Evolutionary conservation across 2,113 vertebrate species (phyloP).

Genomic region (Porphyrio hochstetteri): DNA sequence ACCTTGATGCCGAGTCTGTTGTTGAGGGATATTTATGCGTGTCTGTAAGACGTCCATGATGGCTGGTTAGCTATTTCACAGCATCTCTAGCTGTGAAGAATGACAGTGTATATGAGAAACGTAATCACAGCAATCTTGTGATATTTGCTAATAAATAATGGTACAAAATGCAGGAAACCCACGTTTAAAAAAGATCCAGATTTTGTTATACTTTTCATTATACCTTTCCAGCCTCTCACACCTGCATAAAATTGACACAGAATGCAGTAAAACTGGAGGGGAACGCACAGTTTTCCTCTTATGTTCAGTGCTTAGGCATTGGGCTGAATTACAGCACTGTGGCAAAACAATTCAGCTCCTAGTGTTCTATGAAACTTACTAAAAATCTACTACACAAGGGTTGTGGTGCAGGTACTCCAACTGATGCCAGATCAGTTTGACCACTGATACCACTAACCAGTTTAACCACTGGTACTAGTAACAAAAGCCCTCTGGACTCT

Average conservation of each 20-base stretch:
- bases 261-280: not conserved
- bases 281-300: not conserved
- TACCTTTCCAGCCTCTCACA: not conserved
- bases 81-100: not conserved
- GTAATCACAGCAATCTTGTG: not conserved
- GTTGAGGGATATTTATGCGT: fast-evolving
- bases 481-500: not conserved
- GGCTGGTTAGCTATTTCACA: not conserved
- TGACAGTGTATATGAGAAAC: not conserved
- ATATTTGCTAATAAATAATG: not conserved
- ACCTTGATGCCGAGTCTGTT: not conserved
- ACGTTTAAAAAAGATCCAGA: not conserved
- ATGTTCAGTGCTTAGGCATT: not conserved
- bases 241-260: not conserved
- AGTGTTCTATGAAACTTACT: not conserved
- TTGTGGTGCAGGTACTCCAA: not conserved
- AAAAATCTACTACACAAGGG: not conserved
- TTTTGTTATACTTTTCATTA: not conserved
- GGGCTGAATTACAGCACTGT: not conserved
- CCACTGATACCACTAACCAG: not conserved
- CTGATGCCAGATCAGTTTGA: not conserved
- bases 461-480: not conserved
- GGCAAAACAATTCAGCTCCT: not conserved
- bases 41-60: not conserved
- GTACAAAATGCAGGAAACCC: not conserved